Evolutionary conservation across 2,888 invertebrate genomes (phyloP).

Genomic region (Epinotia demarniana): DNA sequence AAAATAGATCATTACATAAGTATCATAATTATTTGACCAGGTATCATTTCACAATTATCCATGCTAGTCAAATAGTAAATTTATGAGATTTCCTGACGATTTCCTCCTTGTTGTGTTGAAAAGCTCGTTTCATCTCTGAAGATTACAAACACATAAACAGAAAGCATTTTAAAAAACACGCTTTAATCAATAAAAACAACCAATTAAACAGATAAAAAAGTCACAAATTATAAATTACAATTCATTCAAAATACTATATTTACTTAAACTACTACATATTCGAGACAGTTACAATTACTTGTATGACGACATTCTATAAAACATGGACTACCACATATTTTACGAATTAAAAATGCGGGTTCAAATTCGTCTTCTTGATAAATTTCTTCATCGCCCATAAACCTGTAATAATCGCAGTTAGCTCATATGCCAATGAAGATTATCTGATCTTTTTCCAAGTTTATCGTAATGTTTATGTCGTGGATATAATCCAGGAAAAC

Average conservation of each 20-base stretch:
- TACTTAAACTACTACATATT: slow-evolving; percentile 11
- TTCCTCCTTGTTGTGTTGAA: not conserved
- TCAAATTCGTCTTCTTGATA: too few species aligned
- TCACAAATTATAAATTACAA: slow-evolving; percentile 8
- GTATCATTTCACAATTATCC: too few species aligned
- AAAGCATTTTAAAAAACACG: not conserved
- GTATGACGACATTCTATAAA: slow-evolving; percentile 13
- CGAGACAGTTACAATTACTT: slow-evolving; percentile 14
- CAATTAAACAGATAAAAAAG: slow-evolving; percentile 5
- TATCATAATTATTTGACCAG: too few species aligned
- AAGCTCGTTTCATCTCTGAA: not conserved
- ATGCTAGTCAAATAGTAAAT: slow-evolving; percentile 4
- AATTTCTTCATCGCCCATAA: slow-evolving; percentile 12
- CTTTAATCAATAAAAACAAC: slow-evolving; percentile 15
- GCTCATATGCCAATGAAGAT: slow-evolving; percentile 1
- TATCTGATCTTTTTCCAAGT: slow-evolving; percentile 12
- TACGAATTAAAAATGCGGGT: not conserved
- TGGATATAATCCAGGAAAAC: slow-evolving; percentile 2
- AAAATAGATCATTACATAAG: too few species aligned
- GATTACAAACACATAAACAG: not conserved
- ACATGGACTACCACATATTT: not conserved
- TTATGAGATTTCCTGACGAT: slow-evolving; percentile 2
- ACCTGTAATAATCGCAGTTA: slow-evolving; percentile 8
- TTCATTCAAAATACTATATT: not conserved
- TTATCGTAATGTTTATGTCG: slow-evolving; percentile 2